Conservation (phyloP, 1,140 invertebrate species). For the Acromyrmex echinatior region DNA sequence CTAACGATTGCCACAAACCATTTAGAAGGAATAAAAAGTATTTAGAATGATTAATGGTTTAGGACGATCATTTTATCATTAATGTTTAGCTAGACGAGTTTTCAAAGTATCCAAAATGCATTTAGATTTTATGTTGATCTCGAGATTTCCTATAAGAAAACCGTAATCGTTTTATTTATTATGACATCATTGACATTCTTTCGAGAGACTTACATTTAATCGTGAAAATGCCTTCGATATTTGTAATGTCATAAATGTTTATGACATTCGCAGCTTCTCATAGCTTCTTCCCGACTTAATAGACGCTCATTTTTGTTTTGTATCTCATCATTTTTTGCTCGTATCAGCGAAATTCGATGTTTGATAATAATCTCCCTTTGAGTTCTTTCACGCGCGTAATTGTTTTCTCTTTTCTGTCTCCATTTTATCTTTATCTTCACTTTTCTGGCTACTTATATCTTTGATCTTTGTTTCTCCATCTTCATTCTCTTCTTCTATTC, state of each 20-base stretch:
- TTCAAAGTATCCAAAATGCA: background rate
- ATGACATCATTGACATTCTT: background rate
- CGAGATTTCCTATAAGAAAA: background rate
- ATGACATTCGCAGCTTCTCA: slow-evolving; percentile 20
- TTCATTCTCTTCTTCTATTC: slow-evolving; percentile 38
- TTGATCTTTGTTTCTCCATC: slow-evolving; percentile 37
- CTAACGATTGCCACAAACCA: slow-evolving; percentile 1
- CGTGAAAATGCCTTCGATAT: background rate
- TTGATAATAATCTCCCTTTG: slow-evolving; percentile 66
- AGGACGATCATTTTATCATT: background rate
- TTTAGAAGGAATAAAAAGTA: background rate
- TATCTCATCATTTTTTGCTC: slow-evolving; percentile 51
- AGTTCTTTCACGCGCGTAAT: slow-evolving; percentile 13
- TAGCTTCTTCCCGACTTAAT: slow-evolving; percentile 43
- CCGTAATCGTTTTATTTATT: background rate
- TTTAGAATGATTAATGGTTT: background rate
- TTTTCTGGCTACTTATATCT: slow-evolving; percentile 35
- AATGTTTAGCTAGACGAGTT: background rate
- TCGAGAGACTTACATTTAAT: slow-evolving; percentile 57
- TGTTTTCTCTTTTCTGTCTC: slow-evolving; percentile 18
- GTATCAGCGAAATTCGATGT: slow-evolving; percentile 63
- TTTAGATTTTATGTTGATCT: slow-evolving; percentile 6
- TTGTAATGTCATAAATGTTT: slow-evolving; percentile 60
- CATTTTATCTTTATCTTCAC: slow-evolving; percentile 17
- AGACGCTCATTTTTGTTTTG: slow-evolving; percentile 63